Conservation (phyloP, 2,888 invertebrate species). For the Diaprepes abbreviatus region DNA sequence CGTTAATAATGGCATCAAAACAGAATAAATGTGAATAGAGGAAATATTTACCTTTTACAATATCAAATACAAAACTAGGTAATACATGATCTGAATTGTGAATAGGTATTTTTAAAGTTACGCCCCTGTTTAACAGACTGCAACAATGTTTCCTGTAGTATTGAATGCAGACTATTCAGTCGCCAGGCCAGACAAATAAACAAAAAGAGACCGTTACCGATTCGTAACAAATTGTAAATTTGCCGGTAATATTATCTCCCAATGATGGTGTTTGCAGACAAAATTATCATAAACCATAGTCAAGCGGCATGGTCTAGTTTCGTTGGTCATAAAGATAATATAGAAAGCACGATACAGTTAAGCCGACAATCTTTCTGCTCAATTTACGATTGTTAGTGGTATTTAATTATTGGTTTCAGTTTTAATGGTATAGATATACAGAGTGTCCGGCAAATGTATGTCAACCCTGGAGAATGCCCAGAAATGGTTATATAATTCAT, state of each 20-base stretch:
- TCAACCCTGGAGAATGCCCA: too few relatives aligned
- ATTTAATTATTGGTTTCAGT: too few relatives aligned
- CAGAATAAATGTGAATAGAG: too few relatives aligned
- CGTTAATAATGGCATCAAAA: too few relatives aligned
- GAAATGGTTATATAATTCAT: too few relatives aligned
- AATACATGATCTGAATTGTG: too few relatives aligned
- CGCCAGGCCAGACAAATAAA: conserved; percentile 16
- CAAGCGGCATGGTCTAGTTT: conserved; percentile 14
- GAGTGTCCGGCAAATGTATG: too few relatives aligned
- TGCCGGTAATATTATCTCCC: conserved; percentile 11
- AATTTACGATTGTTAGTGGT: conserved; percentile 17
- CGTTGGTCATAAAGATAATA: conserved; percentile 9
- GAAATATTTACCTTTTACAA: too few relatives aligned
- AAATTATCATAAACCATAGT: conserved; percentile 5
- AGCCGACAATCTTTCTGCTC: conserved; percentile 7
- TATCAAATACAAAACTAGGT: too few relatives aligned
- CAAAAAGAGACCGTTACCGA: conserved; percentile 20
- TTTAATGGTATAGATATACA: too few relatives aligned
- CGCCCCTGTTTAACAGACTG: background rate
- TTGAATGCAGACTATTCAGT: conserved; percentile 10
- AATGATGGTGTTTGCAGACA: conserved; percentile 5
- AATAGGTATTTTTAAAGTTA: background rate
- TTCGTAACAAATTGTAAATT: conserved; percentile 23
- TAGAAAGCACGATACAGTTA: conserved; percentile 21
- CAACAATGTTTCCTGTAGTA: background rate